A percentile compares a stretch with the other conserved stretches of the same genome.
These are phyloP conservation scores for Protosalanx chinensis DNA, from an alignment of 2,797 vertebrate genomes.

Conservation along the genomic window DNA sequence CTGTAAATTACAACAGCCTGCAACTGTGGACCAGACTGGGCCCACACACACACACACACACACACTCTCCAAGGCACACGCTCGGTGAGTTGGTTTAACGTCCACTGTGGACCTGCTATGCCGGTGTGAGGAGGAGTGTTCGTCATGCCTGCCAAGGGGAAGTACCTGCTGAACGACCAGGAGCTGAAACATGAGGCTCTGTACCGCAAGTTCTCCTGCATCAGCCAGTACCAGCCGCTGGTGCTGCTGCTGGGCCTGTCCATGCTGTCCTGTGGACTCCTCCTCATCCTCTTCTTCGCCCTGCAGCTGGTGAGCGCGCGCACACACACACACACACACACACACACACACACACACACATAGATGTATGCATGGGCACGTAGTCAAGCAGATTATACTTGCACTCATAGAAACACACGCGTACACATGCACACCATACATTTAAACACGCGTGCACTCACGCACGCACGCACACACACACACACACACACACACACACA, in stretches of 20 bases:
- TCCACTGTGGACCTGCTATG: constrained; percentile 42
- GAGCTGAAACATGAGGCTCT: constrained; percentile 82
- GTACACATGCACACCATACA: background rate
- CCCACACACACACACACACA: constrained; percentile 3
- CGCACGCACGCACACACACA: background rate
- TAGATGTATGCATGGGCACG: background rate
- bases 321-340: background rate
- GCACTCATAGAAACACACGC: background rate
- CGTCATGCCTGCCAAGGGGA: constrained; percentile 92
- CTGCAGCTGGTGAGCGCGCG: constrained; percentile 75
- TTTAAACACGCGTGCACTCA: background rate
- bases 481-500: background rate
- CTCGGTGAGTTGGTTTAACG: background rate
- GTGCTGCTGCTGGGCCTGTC: constrained; percentile 85
- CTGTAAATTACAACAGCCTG: background rate
- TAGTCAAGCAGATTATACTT: background rate
- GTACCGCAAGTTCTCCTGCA: constrained; percentile 89
- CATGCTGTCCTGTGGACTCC: constrained; percentile 70
- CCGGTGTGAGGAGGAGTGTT: constrained; percentile 44
- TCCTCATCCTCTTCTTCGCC: constrained; percentile 78
- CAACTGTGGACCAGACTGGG: constrained; percentile 1
- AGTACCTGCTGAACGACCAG: constrained; percentile 89
- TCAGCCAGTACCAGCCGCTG: constrained; percentile 88
- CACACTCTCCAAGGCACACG: background rate
- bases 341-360: background rate